Evolutionary conservation across 37 sponge, comb jelly and placozoan genomes (phyloP).

Genomic region (Agelas oroides): DNA sequence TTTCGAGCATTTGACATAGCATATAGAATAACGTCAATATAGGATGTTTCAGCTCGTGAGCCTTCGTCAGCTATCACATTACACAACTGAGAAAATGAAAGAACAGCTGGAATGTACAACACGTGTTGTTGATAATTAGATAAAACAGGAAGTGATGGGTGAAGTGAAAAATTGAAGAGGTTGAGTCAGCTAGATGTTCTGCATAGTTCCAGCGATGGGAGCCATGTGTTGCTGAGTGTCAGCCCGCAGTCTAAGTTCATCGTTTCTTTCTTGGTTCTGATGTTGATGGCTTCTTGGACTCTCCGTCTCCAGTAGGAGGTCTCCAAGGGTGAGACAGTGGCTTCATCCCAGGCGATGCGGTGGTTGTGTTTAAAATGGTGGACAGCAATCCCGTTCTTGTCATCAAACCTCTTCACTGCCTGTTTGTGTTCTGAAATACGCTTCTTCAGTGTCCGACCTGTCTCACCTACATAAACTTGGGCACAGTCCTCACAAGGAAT

Average conservation of each 20-base stretch:
- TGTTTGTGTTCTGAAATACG: constrained; percentile 29
- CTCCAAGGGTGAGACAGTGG: neutral
- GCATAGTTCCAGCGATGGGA: too few species aligned
- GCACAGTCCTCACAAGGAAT: too few species aligned
- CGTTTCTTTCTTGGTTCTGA: neutral
- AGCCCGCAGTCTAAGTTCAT: constrained; percentile 11
- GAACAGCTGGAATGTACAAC: too few species aligned
- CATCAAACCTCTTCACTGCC: constrained; percentile 15
- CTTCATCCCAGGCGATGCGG: neutral
- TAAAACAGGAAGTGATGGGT: too few species aligned
- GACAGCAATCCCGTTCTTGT: constrained; percentile 30
- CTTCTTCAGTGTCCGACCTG: constrained; percentile 36
- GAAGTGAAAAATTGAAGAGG: too few species aligned
- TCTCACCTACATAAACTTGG: constrained; percentile 38
- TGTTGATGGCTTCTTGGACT: constrained; percentile 35
- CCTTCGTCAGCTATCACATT: too few species aligned
- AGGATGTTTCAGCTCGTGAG: too few species aligned
- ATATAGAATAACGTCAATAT: too few species aligned
- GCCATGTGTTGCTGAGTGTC: neutral
- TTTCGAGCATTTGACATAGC: too few species aligned
- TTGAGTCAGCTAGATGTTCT: too few species aligned
- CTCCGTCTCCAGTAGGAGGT: constrained; percentile 15
- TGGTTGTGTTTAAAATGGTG: neutral
- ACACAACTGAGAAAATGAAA: too few species aligned
- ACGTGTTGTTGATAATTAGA: too few species aligned